Conservation (phyloP, 2,113 vertebrate species). For the Rhodinocichla rosea region DNA sequence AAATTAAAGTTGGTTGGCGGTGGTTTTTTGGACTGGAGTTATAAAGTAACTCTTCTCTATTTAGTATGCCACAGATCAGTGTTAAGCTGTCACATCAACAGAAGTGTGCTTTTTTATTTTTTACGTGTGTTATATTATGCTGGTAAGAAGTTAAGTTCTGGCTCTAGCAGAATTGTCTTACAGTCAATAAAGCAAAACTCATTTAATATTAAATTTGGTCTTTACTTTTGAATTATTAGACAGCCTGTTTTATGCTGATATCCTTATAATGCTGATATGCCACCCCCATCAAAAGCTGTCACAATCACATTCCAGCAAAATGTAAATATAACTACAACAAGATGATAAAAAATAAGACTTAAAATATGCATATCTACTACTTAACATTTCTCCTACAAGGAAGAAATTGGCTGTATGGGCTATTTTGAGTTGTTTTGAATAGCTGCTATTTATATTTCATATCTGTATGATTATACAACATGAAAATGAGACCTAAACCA, state of each 20-base stretch:
- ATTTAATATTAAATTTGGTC: background rate
- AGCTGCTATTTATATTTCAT: background rate
- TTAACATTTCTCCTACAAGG: background rate
- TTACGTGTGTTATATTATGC: background rate
- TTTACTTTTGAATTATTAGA: background rate
- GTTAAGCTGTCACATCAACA: background rate
- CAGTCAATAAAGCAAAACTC: background rate
- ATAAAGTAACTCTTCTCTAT: background rate
- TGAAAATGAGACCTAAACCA: background rate
- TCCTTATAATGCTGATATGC: fast-evolving
- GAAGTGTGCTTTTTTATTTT: background rate
- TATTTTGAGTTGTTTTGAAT: background rate
- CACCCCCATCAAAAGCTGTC: background rate
- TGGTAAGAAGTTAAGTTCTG: background rate
- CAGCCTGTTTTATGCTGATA: background rate
- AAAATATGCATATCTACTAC: background rate
- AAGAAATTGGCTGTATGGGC: background rate
- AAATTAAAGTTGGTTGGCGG: background rate
- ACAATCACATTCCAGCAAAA: background rate
- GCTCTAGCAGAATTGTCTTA: background rate
- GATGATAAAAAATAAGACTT: background rate
- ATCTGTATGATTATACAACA: background rate
- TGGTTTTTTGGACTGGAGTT: background rate
- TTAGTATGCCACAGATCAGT: background rate
- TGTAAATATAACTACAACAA: background rate